Percentiles rank a stretch among this genome's conserved stretches.
phyloP scores from a whole-genome alignment of 2,888 invertebrate genomes.

The Pyralis farinalis region DNA sequence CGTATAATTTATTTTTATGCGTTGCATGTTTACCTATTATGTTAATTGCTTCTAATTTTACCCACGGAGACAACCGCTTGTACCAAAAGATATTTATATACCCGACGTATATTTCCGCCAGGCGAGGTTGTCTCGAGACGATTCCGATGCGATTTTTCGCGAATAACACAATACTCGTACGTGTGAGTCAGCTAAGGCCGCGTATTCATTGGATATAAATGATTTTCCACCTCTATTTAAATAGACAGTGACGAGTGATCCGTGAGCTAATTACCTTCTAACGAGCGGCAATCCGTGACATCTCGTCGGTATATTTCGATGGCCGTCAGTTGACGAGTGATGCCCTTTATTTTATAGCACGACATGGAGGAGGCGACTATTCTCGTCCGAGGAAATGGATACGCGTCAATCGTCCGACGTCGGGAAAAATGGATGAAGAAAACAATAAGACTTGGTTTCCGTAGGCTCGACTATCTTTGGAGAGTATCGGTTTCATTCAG shows the following conservation, averaged over 20 bases:
- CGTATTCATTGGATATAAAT: slow-evolving; percentile 45
- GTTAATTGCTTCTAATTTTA: neutral
- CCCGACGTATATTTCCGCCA: slow-evolving; percentile 3
- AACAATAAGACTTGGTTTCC: slow-evolving; percentile 62
- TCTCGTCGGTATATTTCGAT: slow-evolving; percentile 62
- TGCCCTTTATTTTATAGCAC: slow-evolving; percentile 73
- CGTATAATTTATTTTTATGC: too few species aligned
- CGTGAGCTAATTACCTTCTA: slow-evolving; percentile 76
- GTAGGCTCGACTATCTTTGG: slow-evolving; percentile 55
- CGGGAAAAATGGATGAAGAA: slow-evolving; percentile 51
- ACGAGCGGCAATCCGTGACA: slow-evolving; percentile 72
- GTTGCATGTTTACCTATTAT: neutral
- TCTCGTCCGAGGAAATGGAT: slow-evolving; percentile 73
- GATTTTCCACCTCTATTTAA: slow-evolving; percentile 56
- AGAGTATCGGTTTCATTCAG: slow-evolving; percentile 49
- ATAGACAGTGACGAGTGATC: slow-evolving; percentile 70
- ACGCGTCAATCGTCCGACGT: slow-evolving; percentile 66
- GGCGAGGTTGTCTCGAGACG: slow-evolving; percentile 13
- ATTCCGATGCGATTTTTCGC: slow-evolving; percentile 33
- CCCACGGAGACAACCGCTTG: neutral
- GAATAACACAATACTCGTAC: slow-evolving; percentile 23
- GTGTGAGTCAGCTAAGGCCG: slow-evolving; percentile 26
- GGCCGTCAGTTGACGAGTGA: slow-evolving; percentile 61
- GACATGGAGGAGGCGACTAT: slow-evolving; percentile 51
- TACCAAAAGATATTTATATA: neutral